These are phyloP conservation scores for Tympanuchus pallidicinctus DNA, from an alignment of 2,113 vertebrate species.

Conservation along the genomic window DNA sequence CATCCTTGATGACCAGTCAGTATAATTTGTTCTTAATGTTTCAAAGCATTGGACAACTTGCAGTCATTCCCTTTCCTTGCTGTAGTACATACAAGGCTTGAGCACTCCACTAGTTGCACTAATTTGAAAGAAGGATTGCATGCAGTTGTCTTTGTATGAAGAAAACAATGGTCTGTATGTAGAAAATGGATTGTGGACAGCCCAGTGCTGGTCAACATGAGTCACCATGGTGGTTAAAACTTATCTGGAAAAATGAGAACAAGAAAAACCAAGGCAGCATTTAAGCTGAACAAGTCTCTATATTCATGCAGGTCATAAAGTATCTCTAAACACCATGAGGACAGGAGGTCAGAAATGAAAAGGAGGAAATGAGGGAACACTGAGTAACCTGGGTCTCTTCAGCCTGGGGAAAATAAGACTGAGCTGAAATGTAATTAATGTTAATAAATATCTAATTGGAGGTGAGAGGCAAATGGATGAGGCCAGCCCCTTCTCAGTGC, in stretches of 20 bases:
- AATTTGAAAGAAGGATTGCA: neutral
- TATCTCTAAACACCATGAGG: neutral
- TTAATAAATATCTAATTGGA: too few species aligned
- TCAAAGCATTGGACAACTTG: neutral
- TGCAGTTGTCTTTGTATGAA: neutral
- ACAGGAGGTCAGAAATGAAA: neutral
- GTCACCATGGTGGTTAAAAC: neutral
- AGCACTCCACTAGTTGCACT: neutral
- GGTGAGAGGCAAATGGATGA: too few species aligned
- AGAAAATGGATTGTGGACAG: neutral
- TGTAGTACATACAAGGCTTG: neutral
- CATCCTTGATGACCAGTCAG: neutral
- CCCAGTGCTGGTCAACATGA: neutral
- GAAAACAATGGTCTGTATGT: neutral
- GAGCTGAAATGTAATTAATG: too few species aligned
- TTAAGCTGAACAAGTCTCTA: neutral
- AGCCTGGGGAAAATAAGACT: too few species aligned
- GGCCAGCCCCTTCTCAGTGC: too few species aligned
- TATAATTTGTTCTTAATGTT: constrained; percentile 4
- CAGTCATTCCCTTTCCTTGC: neutral
- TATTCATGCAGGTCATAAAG: neutral
- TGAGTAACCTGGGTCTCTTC: too few species aligned
- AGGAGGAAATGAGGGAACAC: too few species aligned
- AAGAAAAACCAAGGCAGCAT: neutral
- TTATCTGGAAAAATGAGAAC: neutral